Percentiles rank a stretch among this genome's conserved stretches.
Evolutionary conservation across 2,113 vertebrate species (phyloP).

Genomic region (Poeciliopsis turrubarensis): DNA sequence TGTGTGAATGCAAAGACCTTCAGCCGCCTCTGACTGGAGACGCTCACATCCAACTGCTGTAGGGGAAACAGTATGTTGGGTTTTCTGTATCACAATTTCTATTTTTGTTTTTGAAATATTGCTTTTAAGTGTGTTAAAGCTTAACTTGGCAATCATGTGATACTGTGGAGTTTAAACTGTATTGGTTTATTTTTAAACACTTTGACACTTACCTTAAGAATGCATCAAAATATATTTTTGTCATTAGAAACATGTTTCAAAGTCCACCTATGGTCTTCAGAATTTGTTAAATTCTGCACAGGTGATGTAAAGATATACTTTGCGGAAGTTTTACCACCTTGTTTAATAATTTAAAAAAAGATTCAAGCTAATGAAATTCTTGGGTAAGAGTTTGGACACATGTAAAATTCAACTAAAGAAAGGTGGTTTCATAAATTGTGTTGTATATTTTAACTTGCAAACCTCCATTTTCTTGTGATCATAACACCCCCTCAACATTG

Average conservation of each 20-base stretch:
- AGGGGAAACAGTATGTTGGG: not conserved
- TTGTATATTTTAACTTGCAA: not conserved
- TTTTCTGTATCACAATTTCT: not conserved
- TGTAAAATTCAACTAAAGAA: not conserved
- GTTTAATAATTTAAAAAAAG: not conserved
- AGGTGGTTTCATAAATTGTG: not conserved
- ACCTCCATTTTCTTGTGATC: not conserved
- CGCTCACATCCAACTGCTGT: constrained; percentile 21
- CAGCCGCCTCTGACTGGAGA: constrained; percentile 12
- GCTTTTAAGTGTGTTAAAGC: constrained; percentile 1
- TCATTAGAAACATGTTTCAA: not conserved
- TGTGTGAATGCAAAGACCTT: constrained; percentile 69
- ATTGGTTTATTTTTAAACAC: not conserved
- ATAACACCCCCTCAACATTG: not conserved
- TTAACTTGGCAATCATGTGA: not conserved
- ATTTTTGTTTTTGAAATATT: not conserved
- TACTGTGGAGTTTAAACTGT: constrained; percentile 17
- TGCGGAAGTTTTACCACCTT: not conserved
- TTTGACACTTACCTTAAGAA: not conserved
- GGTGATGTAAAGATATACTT: not conserved
- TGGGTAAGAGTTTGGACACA: not conserved
- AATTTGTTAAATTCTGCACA: not conserved
- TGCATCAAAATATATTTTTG: not conserved
- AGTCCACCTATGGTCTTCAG: not conserved
- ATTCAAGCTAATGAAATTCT: not conserved